A percentile compares a stretch with the other conserved stretches of the same genome.
Conservation (phyloP, 2,888 invertebrate genomes). For the Elmis aenea region DNA sequence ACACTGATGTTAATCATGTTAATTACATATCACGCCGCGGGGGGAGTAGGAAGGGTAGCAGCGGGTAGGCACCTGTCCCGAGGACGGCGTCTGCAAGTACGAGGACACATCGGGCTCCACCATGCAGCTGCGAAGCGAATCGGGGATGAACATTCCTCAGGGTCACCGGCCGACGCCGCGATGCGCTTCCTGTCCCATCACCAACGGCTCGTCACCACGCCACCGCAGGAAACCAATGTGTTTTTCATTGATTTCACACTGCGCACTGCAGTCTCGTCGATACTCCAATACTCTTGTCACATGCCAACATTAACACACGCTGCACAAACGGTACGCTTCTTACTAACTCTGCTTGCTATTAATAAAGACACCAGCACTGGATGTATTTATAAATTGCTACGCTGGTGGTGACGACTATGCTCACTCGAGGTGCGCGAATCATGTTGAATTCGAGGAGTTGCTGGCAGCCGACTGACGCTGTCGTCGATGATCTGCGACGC, state of each 20-base stretch:
- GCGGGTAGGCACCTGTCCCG: slow-evolving; percentile 78
- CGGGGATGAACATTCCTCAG: slow-evolving; percentile 83
- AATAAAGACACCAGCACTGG: slow-evolving; percentile 27
- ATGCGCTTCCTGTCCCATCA: slow-evolving; percentile 39
- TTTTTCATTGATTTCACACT: slow-evolving; percentile 38
- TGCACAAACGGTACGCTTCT: slow-evolving; percentile 19
- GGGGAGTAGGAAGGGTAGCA: slow-evolving; percentile 54
- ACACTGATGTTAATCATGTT: slow-evolving; percentile 51
- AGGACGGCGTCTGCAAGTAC: slow-evolving; percentile 91
- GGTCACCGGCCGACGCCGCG: slow-evolving; percentile 46
- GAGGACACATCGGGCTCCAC: slow-evolving; percentile 93
- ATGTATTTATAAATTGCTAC: slow-evolving; percentile 26
- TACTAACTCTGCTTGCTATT: slow-evolving; percentile 23
- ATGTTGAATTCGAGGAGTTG: slow-evolving; percentile 21
- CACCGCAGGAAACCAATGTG: slow-evolving; percentile 26
- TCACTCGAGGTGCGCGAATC: slow-evolving; percentile 20
- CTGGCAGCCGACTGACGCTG: slow-evolving; percentile 28
- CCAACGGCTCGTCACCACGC: slow-evolving; percentile 30
- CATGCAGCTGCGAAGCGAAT: slow-evolving; percentile 90
- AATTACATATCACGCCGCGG: slow-evolving; percentile 50
- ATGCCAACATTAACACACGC: slow-evolving; percentile 25
- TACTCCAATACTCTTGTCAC: slow-evolving; percentile 24
- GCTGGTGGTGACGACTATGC: slow-evolving; percentile 23
- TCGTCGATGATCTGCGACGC: slow-evolving; percentile 28
- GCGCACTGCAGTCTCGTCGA: slow-evolving; percentile 34